Evolutionary conservation across 1,140 invertebrate genomes (phyloP), one percentile per base, ranked within the genome.

Genomic region (Sminthurides bifidus): DNA sequence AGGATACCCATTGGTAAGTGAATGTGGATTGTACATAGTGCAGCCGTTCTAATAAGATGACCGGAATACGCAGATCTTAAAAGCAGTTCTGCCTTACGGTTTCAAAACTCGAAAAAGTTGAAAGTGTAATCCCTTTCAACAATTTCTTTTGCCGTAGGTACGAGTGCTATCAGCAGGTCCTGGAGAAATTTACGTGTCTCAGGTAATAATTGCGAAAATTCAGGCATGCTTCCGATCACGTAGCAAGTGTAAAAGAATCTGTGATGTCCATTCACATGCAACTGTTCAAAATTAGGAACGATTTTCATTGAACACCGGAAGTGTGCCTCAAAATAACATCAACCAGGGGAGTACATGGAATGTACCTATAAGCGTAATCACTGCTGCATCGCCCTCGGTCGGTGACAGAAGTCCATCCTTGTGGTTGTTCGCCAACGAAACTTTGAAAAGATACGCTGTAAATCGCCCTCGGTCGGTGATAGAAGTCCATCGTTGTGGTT

Each of bases 1-100:
- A n/a, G 86, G 87, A 2, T 91, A 82, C 70, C 87, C 88, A 0
- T 79, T 91, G 0, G 73, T 92, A 1, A 77, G 74, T 4, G 78
- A 48, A 29, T 6, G 29, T 19, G 45, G 23, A 12, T 48, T 48
- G 23, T 23, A n/a, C 45, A 23, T 35, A 12, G 10, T 10, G 10
- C 33, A 48, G 4, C 23, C 45, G 15, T 48, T 48, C 21, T 14
- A 48, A 23, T 10, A 29, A 26, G 10, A n/a, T 12, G 45, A 23
- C 12, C 29, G 21, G 12, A 19, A 46, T 24, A 23, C 17, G 15
- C n/a, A n/a, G n/a, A n/a, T n/a, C n/a, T n/a, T n/a, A n/a, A n/a
- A n/a, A n/a, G n/a, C n/a, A n/a, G n/a, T n/a, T n/a, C n/a, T 21
- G 8, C 21, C 21, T 8, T 15, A 21, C n/a, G 21, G 41, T 6